Conservation (phyloP, 2,888 invertebrate genomes). For the Eledone cirrhosa region DNA sequence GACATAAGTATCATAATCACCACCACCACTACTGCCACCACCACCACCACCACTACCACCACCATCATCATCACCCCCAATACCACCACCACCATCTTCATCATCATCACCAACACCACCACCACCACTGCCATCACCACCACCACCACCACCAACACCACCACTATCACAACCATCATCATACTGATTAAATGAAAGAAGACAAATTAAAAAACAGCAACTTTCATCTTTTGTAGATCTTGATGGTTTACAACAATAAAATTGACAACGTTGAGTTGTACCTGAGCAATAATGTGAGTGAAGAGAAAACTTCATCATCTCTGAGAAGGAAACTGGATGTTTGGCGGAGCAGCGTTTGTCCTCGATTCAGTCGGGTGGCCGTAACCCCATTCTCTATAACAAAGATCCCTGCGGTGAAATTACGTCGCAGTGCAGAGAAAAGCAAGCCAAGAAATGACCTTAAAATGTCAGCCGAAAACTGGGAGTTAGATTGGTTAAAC, state of each 20-base stretch:
- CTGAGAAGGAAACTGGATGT: slow-evolving; percentile 44
- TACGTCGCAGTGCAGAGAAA: slow-evolving; percentile 40
- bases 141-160: too few relatives aligned
- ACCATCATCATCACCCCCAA: too few relatives aligned
- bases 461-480: slow-evolving; percentile 41
- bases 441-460: slow-evolving; percentile 42
- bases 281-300: slow-evolving; percentile 37
- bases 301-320: slow-evolving; percentile 38
- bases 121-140: too few relatives aligned
- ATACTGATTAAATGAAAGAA: neutral
- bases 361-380: slow-evolving; percentile 40
- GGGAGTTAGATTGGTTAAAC: slow-evolving; percentile 48
- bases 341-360: slow-evolving; percentile 44
- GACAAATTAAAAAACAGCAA: neutral
- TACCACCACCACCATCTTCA: too few relatives aligned
- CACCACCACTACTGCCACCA: too few relatives aligned
- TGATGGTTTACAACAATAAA: slow-evolving; percentile 48
- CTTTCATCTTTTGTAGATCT: slow-evolving; percentile 37
- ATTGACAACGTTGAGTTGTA: slow-evolving; percentile 38
- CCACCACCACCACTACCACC: too few relatives aligned
- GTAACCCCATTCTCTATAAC: slow-evolving; percentile 40
- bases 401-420: slow-evolving; percentile 36
- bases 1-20: too few relatives aligned
- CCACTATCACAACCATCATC: too few relatives aligned
- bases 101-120: too few relatives aligned